phyloP scores from a whole-genome alignment of 1,140 invertebrate species.

The Drosophila pseudoananassae region DNA sequence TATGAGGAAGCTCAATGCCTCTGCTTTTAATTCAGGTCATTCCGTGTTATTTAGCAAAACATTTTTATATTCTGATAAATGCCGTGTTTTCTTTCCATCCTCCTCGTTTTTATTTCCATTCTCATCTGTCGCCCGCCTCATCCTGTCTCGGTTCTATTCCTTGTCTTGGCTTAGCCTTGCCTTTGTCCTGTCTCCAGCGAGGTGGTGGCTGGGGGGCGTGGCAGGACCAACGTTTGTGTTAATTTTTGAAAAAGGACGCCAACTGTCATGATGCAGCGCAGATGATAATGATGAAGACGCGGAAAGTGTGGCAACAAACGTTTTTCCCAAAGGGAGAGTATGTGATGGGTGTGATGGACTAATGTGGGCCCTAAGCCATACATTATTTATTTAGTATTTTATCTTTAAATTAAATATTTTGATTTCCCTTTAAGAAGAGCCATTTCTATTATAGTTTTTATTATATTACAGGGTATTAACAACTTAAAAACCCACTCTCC shows the following conservation, averaged over 20 bases:
- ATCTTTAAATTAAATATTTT: too few species aligned
- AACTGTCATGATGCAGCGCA: slow-evolving; percentile 64
- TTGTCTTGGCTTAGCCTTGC: slow-evolving; percentile 19
- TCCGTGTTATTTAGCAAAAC: slow-evolving; percentile 59
- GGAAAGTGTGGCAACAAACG: slow-evolving; percentile 29
- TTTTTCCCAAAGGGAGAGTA: slow-evolving; percentile 7
- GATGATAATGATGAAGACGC: slow-evolving; percentile 69
- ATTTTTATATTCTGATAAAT: slow-evolving; percentile 57
- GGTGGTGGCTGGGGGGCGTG: slow-evolving; percentile 4
- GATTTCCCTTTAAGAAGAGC: too few species aligned
- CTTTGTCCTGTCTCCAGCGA: slow-evolving; percentile 13
- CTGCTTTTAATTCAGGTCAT: slow-evolving; percentile 53
- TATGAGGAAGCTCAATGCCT: neutral
- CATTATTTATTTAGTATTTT: too few species aligned
- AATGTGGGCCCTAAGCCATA: neutral
- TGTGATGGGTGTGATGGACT: neutral
- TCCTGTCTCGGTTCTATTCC: slow-evolving; percentile 6
- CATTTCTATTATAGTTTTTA: too few species aligned
- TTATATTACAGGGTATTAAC: neutral
- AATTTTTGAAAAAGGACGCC: slow-evolving; percentile 71
- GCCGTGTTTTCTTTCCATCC: slow-evolving; percentile 19
- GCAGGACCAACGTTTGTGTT: slow-evolving; percentile 57
- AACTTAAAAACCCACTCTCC: neutral
- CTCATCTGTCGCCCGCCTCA: slow-evolving; percentile 6
- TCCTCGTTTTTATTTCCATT: slow-evolving; percentile 25